Conservation (phyloP, 2,113 vertebrate species). For the Eretmochelys imbricata region DNA sequence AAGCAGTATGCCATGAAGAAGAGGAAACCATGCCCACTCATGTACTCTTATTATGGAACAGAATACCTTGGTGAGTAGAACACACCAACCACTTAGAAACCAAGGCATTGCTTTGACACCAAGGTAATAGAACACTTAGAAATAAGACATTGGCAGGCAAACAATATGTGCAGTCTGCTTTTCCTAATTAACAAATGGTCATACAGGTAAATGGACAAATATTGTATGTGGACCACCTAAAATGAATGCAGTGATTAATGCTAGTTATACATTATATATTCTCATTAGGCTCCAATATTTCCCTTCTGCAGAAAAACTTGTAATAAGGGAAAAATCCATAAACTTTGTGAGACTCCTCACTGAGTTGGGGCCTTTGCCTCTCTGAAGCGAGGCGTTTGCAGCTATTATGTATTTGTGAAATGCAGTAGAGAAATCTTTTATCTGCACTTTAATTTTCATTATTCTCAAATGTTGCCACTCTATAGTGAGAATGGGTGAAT, state of each 20-base stretch:
- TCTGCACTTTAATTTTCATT: neutral
- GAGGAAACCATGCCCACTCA: constrained; percentile 88
- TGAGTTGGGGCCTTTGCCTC: neutral
- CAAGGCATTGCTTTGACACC: neutral
- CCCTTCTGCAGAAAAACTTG: neutral
- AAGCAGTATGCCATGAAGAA: constrained; percentile 89
- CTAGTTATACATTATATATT: neutral
- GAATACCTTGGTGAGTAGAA: constrained; percentile 89
- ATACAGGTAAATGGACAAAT: neutral
- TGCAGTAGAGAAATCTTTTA: neutral
- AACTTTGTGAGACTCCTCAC: neutral
- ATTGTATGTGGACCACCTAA: neutral
- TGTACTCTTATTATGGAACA: constrained; percentile 92
- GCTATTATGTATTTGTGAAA: neutral
- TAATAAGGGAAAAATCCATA: neutral
- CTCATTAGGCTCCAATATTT: neutral
- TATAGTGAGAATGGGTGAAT: neutral
- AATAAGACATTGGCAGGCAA: neutral
- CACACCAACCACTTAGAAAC: neutral
- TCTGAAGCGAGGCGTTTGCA: neutral
- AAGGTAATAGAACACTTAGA: neutral
- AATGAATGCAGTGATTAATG: neutral
- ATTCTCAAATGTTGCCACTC: neutral
- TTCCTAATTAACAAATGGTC: neutral
- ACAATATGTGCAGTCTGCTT: neutral